Percentiles rank a stretch among this genome's conserved stretches.
Evolutionary conservation across 2,888 invertebrate genomes (phyloP).

Genomic region (Pogonocherus hispidulus): DNA sequence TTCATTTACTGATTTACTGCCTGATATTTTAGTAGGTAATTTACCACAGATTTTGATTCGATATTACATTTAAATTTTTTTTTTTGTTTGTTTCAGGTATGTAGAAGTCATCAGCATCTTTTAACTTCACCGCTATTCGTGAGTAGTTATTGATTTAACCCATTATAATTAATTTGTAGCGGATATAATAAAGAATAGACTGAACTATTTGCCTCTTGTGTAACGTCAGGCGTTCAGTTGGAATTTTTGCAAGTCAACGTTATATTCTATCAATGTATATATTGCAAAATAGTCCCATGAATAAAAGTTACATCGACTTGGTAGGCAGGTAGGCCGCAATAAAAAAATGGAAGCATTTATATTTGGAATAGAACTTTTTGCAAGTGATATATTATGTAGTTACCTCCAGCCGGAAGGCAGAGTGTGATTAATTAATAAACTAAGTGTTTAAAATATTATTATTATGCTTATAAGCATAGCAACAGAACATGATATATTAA

Average conservation of each 20-base stretch:
- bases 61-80: not conserved
- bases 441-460: not conserved
- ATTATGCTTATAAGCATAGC: not conserved
- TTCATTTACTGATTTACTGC: too few relatives aligned
- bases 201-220: not conserved
- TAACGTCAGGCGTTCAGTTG: constrained; percentile 6
- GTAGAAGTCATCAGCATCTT: not conserved
- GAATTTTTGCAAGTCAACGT: constrained; percentile 22
- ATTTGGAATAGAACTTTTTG: too few relatives aligned
- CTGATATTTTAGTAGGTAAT: too few relatives aligned
- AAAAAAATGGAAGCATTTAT: too few relatives aligned
- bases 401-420: not conserved
- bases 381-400: not conserved
- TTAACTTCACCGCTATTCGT: not conserved
- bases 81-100: constrained; percentile 10
- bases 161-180: not conserved
- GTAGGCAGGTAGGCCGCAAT: not conserved
- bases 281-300: not conserved
- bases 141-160: not conserved
- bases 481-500: too few relatives aligned
- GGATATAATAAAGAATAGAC: not conserved
- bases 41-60: too few relatives aligned
- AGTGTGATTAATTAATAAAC: not conserved
- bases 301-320: not conserved
- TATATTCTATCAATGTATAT: constrained; percentile 9